Evolutionary conservation across 2,888 invertebrate species (phyloP).

Genomic region (Reticulitermes lucifugus): DNA sequence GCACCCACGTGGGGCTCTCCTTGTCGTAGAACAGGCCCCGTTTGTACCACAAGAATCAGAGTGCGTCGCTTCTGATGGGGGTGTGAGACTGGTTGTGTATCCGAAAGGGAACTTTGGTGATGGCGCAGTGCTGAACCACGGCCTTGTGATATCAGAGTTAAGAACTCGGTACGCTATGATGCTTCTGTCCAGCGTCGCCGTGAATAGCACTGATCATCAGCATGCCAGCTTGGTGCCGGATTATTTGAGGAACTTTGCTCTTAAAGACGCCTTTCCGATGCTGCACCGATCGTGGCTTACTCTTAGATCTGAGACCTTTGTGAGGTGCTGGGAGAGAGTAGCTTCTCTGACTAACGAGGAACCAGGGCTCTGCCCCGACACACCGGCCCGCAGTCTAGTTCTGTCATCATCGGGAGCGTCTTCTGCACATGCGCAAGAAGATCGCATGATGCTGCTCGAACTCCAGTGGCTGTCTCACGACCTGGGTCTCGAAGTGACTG

Average conservation of each 20-base stretch:
- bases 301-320: conserved; percentile 63
- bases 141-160: conserved; percentile 61
- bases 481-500: conserved; percentile 59
- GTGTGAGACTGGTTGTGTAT: conserved; percentile 58
- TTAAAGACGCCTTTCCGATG: conserved; percentile 65
- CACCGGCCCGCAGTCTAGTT: conserved; percentile 43
- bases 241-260: conserved; percentile 59
- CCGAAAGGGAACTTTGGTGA: conserved; percentile 54
- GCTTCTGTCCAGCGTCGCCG: conserved; percentile 56
- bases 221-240: conserved; percentile 50
- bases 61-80: conserved; percentile 61
- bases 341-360: conserved; percentile 33
- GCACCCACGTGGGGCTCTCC: conserved; percentile 62
- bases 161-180: conserved; percentile 61
- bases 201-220: conserved; percentile 55
- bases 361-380: conserved; percentile 33
- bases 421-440: conserved; percentile 53
- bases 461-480: conserved; percentile 59
- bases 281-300: conserved; percentile 64
- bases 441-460: conserved; percentile 57
- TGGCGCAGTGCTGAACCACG: conserved; percentile 56
- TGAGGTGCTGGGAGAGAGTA: conserved; percentile 59
- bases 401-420: conserved; percentile 9
- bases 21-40: conserved; percentile 61
- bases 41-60: conserved; percentile 61